Percentiles rank a stretch among this genome's conserved stretches.
These are phyloP conservation scores for Anguilla anguilla DNA, from an alignment of 2,797 vertebrate genomes.

Conservation along the genomic window DNA sequence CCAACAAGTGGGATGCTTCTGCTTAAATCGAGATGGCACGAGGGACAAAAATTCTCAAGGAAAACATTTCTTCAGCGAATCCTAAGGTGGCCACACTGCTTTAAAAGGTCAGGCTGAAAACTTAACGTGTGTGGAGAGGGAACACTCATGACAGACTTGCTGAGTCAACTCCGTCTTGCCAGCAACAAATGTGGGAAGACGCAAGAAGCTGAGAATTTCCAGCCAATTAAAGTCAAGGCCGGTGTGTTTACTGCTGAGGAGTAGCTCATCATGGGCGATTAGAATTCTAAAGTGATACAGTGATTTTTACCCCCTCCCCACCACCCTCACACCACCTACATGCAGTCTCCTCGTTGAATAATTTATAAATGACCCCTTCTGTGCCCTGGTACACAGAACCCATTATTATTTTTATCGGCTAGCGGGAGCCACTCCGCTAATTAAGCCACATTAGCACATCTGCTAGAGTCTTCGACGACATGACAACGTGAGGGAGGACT, in stretches of 20 bases:
- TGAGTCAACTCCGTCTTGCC: not conserved
- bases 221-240: constrained; percentile 14
- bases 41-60: not conserved
- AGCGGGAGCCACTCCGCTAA: not conserved
- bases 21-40: not conserved
- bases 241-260: constrained; percentile 16
- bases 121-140: not conserved
- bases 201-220: not conserved
- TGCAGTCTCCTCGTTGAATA: constrained; percentile 64
- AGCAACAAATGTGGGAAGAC: not conserved
- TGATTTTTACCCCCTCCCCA: constrained; percentile 39
- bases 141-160: constrained; percentile 32
- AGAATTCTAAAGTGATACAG: constrained; percentile 41
- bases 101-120: not conserved
- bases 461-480: not conserved
- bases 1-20: not conserved
- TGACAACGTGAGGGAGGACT: not conserved
- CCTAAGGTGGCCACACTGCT: not conserved
- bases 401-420: constrained; percentile 22
- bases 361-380: constrained; percentile 59
- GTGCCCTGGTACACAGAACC: constrained; percentile 42
- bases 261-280: constrained; percentile 8
- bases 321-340: constrained; percentile 33
- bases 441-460: not conserved
- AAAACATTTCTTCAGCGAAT: not conserved